Conservation (phyloP, 2,888 invertebrate genomes). For the Reticulitermes lucifugus region DNA sequence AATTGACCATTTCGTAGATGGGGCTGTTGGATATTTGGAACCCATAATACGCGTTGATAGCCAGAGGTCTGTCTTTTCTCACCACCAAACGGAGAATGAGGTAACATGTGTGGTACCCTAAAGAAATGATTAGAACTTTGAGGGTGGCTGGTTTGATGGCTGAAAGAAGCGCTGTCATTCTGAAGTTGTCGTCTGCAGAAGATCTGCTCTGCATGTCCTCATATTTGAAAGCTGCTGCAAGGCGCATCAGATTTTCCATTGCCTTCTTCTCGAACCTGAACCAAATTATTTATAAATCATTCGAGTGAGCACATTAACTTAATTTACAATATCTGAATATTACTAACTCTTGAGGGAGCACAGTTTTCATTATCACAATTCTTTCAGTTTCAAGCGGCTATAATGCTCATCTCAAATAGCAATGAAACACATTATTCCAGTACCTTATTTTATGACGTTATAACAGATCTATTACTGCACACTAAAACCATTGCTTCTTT, state of each 20-base stretch:
- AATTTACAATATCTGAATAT: too few relatives aligned
- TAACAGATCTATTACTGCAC: too few relatives aligned
- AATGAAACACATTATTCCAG: too few relatives aligned
- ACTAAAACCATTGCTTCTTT: too few relatives aligned
- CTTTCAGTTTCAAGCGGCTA: too few relatives aligned
- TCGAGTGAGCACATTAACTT: too few relatives aligned
- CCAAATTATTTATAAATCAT: too few relatives aligned
- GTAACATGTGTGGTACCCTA: not conserved
- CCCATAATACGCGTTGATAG: not conserved
- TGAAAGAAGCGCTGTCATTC: conserved; percentile 11
- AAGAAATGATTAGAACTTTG: not conserved
- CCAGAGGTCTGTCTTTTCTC: not conserved
- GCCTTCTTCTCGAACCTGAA: not conserved
- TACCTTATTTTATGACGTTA: too few relatives aligned
- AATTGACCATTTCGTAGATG: not conserved
- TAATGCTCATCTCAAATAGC: too few relatives aligned
- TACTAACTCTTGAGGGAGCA: too few relatives aligned
- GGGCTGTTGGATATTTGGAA: not conserved
- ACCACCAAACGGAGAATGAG: not conserved
- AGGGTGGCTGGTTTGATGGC: not conserved
- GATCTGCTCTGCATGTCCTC: not conserved
- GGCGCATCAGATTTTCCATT: not conserved
- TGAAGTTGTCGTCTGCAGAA: not conserved
- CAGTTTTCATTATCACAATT: too few relatives aligned
- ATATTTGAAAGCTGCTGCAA: not conserved